A percentile compares a stretch with the other conserved stretches of the same genome.
Conservation (phyloP, 2,888 invertebrate species). For the Dicyrtoma fusca region DNA sequence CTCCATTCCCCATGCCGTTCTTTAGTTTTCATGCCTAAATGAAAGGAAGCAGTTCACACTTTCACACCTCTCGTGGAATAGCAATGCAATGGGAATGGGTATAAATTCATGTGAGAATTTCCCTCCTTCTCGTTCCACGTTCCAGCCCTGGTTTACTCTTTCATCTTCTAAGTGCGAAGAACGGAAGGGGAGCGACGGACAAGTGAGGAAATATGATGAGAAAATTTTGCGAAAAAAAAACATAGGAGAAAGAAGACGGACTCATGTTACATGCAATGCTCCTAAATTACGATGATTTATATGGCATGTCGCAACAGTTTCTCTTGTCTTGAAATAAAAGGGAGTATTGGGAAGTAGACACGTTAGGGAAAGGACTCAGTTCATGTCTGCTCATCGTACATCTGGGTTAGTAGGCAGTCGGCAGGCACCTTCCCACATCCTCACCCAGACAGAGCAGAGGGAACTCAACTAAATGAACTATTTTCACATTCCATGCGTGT, state of each 20-base stretch:
- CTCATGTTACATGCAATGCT: constrained; percentile 22
- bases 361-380: constrained; percentile 11
- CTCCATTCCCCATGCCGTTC: too few relatives aligned
- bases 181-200: background rate
- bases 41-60: constrained; percentile 26
- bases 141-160: background rate
- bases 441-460: too few relatives aligned
- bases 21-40: too few relatives aligned
- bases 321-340: background rate
- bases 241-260: background rate
- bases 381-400: background rate
- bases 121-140: background rate
- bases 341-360: constrained; percentile 1
- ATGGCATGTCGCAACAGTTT: constrained; percentile 32
- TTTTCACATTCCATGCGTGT: too few relatives aligned
- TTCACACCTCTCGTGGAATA: constrained; percentile 11
- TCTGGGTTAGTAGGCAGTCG: too few relatives aligned
- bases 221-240: constrained; percentile 9
- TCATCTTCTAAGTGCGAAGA: background rate
- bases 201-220: constrained; percentile 19
- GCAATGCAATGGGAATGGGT: too few relatives aligned
- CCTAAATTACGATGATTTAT: constrained; percentile 39
- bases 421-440: too few relatives aligned
- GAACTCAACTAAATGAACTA: too few relatives aligned
- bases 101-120: background rate